Conservation (phyloP, 2,888 invertebrate genomes). For the Sialis fuliginosa region DNA sequence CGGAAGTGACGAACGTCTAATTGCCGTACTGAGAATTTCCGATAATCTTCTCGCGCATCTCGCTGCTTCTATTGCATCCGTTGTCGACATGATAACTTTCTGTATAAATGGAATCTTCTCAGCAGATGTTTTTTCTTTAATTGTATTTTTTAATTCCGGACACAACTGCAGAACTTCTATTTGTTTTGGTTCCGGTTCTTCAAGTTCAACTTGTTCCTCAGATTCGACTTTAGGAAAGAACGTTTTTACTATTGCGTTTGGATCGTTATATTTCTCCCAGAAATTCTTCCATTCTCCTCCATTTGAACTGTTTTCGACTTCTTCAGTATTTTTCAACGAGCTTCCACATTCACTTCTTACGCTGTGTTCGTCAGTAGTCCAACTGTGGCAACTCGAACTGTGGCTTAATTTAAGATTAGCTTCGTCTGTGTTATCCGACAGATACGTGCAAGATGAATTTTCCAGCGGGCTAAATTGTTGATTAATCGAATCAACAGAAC, state of each 20-base stretch:
- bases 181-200: not conserved
- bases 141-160: not conserved
- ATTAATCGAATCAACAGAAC: not conserved
- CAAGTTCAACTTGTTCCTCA: not conserved
- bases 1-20: conserved; percentile 14
- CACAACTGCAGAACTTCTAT: not conserved
- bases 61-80: conserved; percentile 22
- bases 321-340: conserved; percentile 8
- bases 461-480: not conserved
- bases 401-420: not conserved
- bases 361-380: conserved; percentile 1
- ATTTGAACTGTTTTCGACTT: conserved; percentile 15
- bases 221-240: too few relatives aligned
- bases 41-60: conserved; percentile 22
- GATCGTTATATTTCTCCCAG: conserved; percentile 26
- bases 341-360: conserved; percentile 3
- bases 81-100: conserved; percentile 18
- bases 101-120: conserved; percentile 3
- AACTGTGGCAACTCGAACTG: not conserved
- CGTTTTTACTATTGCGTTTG: conserved; percentile 10
- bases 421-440: not conserved
- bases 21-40: conserved; percentile 23
- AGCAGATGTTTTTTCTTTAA: not conserved
- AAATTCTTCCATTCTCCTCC: conserved; percentile 27
- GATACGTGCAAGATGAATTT: not conserved